Evolutionary conservation across 2,113 vertebrate genomes (phyloP).

Genomic region (Proteles cristata): DNA sequence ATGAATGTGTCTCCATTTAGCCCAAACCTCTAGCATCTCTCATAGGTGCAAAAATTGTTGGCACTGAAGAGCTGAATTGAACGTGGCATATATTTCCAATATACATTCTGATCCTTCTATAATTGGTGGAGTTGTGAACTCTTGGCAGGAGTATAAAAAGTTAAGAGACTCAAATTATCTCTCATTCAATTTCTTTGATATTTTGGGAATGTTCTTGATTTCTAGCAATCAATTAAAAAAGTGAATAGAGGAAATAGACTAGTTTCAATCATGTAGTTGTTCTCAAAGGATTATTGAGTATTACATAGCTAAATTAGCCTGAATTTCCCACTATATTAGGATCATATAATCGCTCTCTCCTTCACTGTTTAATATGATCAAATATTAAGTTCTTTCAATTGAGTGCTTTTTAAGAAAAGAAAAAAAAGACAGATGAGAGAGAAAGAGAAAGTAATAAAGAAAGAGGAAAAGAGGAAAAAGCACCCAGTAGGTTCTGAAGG

Average conservation of each 20-base stretch:
- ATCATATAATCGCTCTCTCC: constrained; percentile 44
- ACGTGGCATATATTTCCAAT: constrained; percentile 62
- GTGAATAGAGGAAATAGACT: constrained; percentile 28
- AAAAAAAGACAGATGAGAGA: not conserved
- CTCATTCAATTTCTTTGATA: not conserved
- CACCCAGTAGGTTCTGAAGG: not conserved
- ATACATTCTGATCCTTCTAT: not conserved
- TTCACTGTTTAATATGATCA: constrained; percentile 78
- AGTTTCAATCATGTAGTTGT: constrained; percentile 65
- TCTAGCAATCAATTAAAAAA: constrained; percentile 62
- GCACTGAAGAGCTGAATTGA: constrained; percentile 64
- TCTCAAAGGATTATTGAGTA: constrained; percentile 68
- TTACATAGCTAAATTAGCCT: constrained; percentile 77
- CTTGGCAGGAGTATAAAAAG: not conserved
- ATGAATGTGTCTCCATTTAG: constrained; percentile 76
- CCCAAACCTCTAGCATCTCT: constrained; percentile 66
- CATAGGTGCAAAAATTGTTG: constrained; percentile 70
- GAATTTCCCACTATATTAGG: constrained; percentile 73
- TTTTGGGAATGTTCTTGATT: constrained; percentile 65
- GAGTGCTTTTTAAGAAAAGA: not conserved
- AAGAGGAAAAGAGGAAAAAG: not conserved
- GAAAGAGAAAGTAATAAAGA: not conserved
- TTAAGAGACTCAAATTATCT: constrained; percentile 2
- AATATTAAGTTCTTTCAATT: not conserved
- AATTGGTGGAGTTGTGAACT: not conserved